Conservation (phyloP, 2,113 vertebrate genomes). For the Chlorodrepanis virens region DNA sequence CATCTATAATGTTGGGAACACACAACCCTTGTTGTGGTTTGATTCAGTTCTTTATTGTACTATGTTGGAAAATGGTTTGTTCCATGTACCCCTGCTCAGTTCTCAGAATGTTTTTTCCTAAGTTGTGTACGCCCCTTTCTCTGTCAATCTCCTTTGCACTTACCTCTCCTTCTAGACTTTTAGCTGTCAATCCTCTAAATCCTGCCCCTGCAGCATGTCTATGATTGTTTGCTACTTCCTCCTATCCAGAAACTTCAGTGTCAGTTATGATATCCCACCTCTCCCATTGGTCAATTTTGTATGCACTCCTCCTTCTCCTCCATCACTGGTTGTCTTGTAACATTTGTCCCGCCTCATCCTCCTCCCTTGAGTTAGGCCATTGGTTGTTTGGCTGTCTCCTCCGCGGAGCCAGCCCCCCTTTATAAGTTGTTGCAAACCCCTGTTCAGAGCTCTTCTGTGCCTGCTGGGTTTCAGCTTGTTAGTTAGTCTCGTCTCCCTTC, state of each 20-base stretch:
- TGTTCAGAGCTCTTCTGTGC: background rate
- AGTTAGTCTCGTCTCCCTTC: background rate
- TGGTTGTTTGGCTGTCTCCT: background rate
- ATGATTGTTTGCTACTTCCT: background rate
- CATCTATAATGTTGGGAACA: slow-evolving; percentile 76
- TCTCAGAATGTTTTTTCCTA: no score
- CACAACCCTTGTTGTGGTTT: background rate
- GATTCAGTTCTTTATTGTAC: no score
- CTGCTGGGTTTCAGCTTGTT: rapidly evolving
- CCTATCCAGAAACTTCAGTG: background rate
- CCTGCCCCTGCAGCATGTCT: no score
- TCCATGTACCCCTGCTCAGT: no score
- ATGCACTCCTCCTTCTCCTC: background rate
- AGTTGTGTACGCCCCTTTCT: no score
- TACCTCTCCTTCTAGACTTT: background rate
- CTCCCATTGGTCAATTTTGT: background rate
- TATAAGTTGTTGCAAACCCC: background rate
- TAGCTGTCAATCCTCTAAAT: background rate
- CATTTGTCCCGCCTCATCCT: background rate
- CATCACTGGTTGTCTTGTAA: background rate
- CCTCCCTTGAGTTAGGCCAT: background rate
- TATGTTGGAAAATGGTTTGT: no score
- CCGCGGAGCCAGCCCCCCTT: background rate
- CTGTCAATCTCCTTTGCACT: background rate
- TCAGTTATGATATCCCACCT: background rate